Base-by-base conservation (phyloP, 2,113 vertebrate species). In the Hyla sarda region DNA sequence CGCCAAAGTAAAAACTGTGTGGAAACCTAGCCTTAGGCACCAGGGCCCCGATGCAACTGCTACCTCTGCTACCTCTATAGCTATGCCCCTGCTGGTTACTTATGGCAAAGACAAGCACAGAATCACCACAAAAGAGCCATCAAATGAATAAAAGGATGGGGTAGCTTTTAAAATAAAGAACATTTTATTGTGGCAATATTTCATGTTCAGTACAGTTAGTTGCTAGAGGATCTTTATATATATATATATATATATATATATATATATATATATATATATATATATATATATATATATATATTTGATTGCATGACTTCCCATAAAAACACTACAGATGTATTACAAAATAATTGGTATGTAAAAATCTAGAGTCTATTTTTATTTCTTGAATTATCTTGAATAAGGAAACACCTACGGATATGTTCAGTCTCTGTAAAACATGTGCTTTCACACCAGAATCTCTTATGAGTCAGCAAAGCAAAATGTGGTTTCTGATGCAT, bases 391-490 rank as follows among this genome's bases (percentile, higher is more conserved):
- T 60, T 37, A n/a, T 48, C 25, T 25, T 67, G 14, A 50, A 19
- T 82, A 71, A 71, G 65, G 47, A 69, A 82, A 71, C 81, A 71
- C 65, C 25, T 82, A 52, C 60, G 30, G 47, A 71, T 48, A 50
- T 71, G 34, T 34, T 41, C 37, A 47, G 78, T 50, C 45, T n/a
- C 65, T 48, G 62, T n/a, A 69, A n/a, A 72, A 48, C 81, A 82
- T 82, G 81, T 82, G 81, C 28, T 50, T 82, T 69, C 81, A 52
- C 28, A 82, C 65, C 34, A 60, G 52, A 60, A 23, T 72, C 25
- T 54, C 3, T 32, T 82, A 82, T 82, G 81, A 82, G 81, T 82
- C 81, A 82, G 45, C 81, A 82, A 17, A 54, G 77, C 69, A 50
- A 17, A 67, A 23, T 82, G 28, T 69, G 60, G 25, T 50, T 71